phyloP scores from a whole-genome alignment of 2,888 invertebrate species.

The Polydrusus pterygomalis region DNA sequence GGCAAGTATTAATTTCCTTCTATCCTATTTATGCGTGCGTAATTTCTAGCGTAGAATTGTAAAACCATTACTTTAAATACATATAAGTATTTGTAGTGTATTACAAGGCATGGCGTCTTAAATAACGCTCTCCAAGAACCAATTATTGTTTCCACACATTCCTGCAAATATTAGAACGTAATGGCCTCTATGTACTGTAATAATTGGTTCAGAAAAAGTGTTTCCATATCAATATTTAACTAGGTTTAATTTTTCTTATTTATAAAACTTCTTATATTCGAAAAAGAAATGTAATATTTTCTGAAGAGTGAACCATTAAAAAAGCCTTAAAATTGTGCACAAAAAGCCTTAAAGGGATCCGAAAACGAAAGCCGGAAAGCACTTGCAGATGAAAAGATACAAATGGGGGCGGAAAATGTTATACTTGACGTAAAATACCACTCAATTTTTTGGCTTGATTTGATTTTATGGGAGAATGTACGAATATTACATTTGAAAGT shows the following conservation, averaged over 20 bases:
- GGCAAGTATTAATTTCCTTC: too few species aligned
- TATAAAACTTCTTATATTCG: background rate
- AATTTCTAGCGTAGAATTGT: too few species aligned
- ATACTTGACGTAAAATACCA: constrained; percentile 58
- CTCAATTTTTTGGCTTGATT: constrained; percentile 60
- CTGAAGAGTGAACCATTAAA: background rate
- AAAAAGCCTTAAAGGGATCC: constrained; percentile 53
- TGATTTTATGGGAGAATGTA: constrained; percentile 55
- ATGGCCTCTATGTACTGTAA: too few species aligned
- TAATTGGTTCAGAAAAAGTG: too few species aligned
- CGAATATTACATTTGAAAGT: constrained; percentile 23
- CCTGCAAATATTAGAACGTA: too few species aligned
- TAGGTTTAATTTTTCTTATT: background rate
- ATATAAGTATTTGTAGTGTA: too few species aligned
- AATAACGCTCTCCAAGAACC: too few species aligned
- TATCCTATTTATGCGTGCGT: too few species aligned
- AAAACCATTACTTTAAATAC: too few species aligned
- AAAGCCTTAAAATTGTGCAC: constrained; percentile 20
- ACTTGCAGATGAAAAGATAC: constrained; percentile 60
- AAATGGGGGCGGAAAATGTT: constrained; percentile 59
- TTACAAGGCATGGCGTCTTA: too few species aligned
- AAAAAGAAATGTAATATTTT: constrained; percentile 3
- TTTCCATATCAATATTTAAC: too few species aligned
- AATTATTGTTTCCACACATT: too few species aligned
- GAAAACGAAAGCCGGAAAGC: constrained; percentile 59